Base-by-base conservation (phyloP, 1,140 invertebrate genomes). In the Panagrolaimus sp. region DNA sequence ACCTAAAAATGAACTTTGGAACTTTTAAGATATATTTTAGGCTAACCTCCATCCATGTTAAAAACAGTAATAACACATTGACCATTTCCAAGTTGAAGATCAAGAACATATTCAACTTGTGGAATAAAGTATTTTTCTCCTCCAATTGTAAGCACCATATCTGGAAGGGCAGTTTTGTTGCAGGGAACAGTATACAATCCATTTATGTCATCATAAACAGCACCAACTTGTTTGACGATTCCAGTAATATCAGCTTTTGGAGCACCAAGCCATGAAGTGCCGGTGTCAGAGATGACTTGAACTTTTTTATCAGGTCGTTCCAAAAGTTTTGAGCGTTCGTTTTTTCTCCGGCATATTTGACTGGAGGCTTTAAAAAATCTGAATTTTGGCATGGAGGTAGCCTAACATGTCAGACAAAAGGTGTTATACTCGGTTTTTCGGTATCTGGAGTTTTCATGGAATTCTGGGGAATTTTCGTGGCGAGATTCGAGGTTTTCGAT, bases 251-350 rank as follows among this genome's bases (percentile, higher is more conserved):
- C 67, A 32, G 44, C 68, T 43, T 68, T 63, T 44, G 74, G 74
- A 47, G 63, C 76, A 17, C 28, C 28, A 17, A 68, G 15, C 21
- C 70, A 47, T 15, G 71, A 78, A 38, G 74, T 78, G 43, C 74
- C 74, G 46, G 74, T 75, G 71, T 78, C 76, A 32, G 67, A 75
- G 47, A 77, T 77, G 10, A 78, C 76, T 58, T 75, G 70, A 8
- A 46, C 64, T 0, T 26, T 15, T 24, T 67, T 68, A 64, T 1
- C 65, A n/a, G n/a, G n/a, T n/a, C n/a, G n/a, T n/a, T n/a, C n/a
- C n/a, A n/a, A n/a, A n/a, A n/a, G n/a, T n/a, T n/a, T n/a, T n/a
- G n/a, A n/a, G n/a, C n/a, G n/a, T n/a, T n/a, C n/a, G n/a, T n/a
- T n/a, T n/a, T n/a, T n/a, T n/a, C n/a, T n/a, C n/a, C n/a, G n/a